Base-by-base conservation (phyloP, 92 coral and sea anemone species). In the Porites cylindrica region DNA sequence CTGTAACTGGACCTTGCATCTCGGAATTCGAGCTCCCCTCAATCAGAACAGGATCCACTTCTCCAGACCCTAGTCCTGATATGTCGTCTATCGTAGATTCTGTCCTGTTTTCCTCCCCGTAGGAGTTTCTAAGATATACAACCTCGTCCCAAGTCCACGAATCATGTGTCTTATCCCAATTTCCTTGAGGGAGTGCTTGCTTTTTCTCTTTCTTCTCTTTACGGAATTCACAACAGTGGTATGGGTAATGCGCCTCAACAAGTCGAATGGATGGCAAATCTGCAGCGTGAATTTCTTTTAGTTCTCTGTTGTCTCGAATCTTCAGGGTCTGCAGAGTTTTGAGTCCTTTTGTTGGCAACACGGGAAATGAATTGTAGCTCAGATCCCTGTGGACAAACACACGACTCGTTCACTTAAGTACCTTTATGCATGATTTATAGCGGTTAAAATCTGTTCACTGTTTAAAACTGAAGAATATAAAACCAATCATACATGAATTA, bases 211-310 rank as follows among this genome's bases (percentile, higher is more conserved):
- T 60, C 2, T 70, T 10, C 61, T 85, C 85, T 63, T 88, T 89
- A 1, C 92, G 77, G 81, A 96, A 95, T 19, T 82, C 75, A 74
- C 99, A 97, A 84, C 99, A 97, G 80, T 97, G 99, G 77, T 97
- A 95, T 8, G 99, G 97, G 43, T 97, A 97, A 65, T 92, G 79
- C 0, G 90, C 93, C n/a, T 82, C 62, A 59, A 85, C 76, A 2
- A 8, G 76, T 8, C 91, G 90, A 38, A 97, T 86, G 14, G 64
- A 78, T 4, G 93, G 97, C 16, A 97, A 90, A 53, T 90, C 54
- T 38, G 76, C 87, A 8, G 93, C 91, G 1, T 93, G 93, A 12
- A 97, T 86, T 19, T 93, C 91, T 29, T 82, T 91, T 8, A 97
- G 90, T 16, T 86, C 86, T 52, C 89, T 77, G 90, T 97, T 95